phyloP scores from a whole-genome alignment of 2,888 invertebrate species.

The Zaprionus bogoriensis region DNA sequence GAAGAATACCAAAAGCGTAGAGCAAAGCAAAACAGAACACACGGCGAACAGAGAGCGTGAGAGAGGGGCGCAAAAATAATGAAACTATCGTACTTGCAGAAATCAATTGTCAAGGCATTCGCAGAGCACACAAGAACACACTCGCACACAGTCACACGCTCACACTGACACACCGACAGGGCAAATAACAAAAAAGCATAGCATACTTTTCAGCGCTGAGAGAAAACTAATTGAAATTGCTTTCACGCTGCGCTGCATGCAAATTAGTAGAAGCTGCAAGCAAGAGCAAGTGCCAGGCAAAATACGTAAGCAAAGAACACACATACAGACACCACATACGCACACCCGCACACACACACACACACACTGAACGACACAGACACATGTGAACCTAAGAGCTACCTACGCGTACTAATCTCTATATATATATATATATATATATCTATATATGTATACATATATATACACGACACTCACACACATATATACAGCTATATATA shows the following conservation, averaged over 20 bases:
- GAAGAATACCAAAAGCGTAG: conserved; percentile 7
- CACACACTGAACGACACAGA: conserved; percentile 43
- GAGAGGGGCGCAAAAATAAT: conserved; percentile 7
- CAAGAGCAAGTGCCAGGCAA: conserved; percentile 28
- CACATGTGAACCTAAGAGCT: conserved; percentile 74
- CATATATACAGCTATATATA: conserved; percentile 45
- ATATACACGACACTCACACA: conserved; percentile 26
- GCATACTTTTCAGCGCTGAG: conserved; percentile 63
- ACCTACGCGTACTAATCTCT: conserved; percentile 76
- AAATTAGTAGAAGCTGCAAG: conserved; percentile 26
- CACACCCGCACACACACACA: conserved; percentile 19
- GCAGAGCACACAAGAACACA: conserved; percentile 14
- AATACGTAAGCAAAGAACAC: conserved; percentile 33
- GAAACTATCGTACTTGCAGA: conserved; percentile 59
- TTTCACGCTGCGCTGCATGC: conserved; percentile 29
- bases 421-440: conserved; percentile 47
- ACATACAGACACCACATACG: conserved; percentile 17
- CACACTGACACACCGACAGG: conserved; percentile 2
- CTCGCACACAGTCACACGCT: conserved; percentile 11
- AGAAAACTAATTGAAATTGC: conserved; percentile 13
- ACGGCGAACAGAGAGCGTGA: conserved; percentile 21
- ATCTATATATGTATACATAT: conserved; percentile 32
- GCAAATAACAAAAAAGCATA: conserved; percentile 28
- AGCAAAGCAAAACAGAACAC: conserved; percentile 1
- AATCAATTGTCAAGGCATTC: conserved; percentile 56